These are phyloP conservation scores for Bufo bufo DNA, from an alignment of 2,113 vertebrate species.

Conservation along the genomic window DNA sequence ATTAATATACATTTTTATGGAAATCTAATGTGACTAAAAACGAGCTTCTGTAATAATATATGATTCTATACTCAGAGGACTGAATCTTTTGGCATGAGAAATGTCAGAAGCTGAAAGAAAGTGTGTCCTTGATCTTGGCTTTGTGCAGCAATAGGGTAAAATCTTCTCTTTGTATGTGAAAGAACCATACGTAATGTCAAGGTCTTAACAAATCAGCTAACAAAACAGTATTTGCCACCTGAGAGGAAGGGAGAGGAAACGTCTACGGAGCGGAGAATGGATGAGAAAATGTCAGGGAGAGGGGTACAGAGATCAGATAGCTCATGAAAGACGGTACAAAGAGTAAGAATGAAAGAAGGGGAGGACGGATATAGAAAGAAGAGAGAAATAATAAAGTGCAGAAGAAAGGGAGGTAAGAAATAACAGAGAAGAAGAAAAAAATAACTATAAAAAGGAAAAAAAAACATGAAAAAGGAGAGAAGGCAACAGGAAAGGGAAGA, in stretches of 20 bases:
- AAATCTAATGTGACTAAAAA: neutral
- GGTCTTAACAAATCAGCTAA: neutral
- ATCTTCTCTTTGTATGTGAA: neutral
- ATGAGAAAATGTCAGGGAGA: neutral
- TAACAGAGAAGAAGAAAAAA: neutral
- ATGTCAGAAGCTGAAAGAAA: neutral
- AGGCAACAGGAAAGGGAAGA: neutral
- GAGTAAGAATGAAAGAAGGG: no score
- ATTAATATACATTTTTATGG: neutral
- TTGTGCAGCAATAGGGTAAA: neutral
- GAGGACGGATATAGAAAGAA: neutral
- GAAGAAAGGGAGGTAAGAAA: neutral
- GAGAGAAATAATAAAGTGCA: neutral
- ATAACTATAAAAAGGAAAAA: neutral
- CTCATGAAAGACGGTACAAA: neutral
- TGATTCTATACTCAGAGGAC: neutral
- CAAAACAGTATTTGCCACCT: constrained; percentile 4
- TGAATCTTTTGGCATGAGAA: neutral
- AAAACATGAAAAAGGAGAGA: neutral
- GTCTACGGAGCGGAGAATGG: neutral
- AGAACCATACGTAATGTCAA: constrained; percentile 15
- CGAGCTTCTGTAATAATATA: neutral
- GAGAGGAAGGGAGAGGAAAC: neutral
- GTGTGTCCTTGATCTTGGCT: constrained; percentile 11
- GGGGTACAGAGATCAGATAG: neutral